Evolutionary conservation across 2,888 invertebrate genomes (phyloP), one percentile per base, ranked within the genome.

Genomic region (Sesamia inferens): DNA sequence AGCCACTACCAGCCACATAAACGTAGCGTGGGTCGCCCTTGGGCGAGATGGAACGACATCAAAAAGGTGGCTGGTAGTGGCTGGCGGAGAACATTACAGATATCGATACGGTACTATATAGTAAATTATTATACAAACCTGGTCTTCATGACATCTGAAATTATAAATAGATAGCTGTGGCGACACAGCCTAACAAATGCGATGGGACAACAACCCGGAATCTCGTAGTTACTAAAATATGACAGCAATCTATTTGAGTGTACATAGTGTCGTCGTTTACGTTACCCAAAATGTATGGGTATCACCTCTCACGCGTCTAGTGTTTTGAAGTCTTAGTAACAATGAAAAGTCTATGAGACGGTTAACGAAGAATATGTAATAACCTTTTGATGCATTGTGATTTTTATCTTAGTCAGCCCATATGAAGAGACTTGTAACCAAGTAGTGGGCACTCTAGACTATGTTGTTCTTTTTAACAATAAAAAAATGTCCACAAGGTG

Each of bases 161-260:
- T 62, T 39, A 13, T 19, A 48, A 48, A 47, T 57, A 57, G 22
- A 51, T 62, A 44, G 4, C 13, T 48, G 39, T 10, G 10, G 51
- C 4, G 16, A 42, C 24, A 54, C 65, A 64, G 39, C 13, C 24
- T 66, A 68, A 68, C 62, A 66, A 74, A 78, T 63, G 51, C 42
- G 39, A 62, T 24, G 62, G 13, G 44, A 19, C 10, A 24, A 16
- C 55, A 51, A 66, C 24, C 22, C 39, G n/a, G 57, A 39, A 55
- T 57, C 42, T 42, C 59, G 16, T 48, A 55, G 44, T 39, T 51
- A 54, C 42, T 77, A 57, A 77, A 68, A 74, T 78, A 74, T 74
- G 59, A 74, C 48, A 24, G 51, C 47, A 42, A 77, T 78, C 39
- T 78, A 51, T 78, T 71, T 67, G 24, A 54, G 54, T 66, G 19